Base-by-base conservation (phyloP, 2,888 invertebrate species). In the Mythimna impura region DNA sequence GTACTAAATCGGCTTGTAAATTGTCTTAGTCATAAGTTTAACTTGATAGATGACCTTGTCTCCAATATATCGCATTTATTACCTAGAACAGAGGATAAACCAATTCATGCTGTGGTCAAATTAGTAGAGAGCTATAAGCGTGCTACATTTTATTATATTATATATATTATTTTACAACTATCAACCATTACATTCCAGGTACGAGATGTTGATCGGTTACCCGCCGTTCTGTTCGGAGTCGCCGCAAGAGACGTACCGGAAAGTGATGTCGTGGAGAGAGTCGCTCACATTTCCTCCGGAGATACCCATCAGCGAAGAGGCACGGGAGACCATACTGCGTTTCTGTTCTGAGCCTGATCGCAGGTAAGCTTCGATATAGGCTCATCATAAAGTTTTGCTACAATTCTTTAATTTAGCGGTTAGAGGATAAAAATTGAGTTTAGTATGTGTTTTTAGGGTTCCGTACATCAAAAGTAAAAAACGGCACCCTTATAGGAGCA, bases 151-250 rank as follows among this genome's bases (percentile, higher is more conserved):
- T n/a, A n/a, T n/a, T n/a, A n/a, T n/a, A n/a, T n/a, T 25, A 25
- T 25, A 25, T 25, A 25, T 25, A 25, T 25, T 25, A 25, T 25
- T 25, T 25, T 1, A 25, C 34, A 71, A 63, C 2, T 10, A 9
- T 5, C 10, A 20, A 6, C 17, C 17, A 1, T 43, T 20, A n/a
- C 34, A 0, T 81, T 89, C 0, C 91, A 96, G 96, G 96, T 96
- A 99, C 96, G 99, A 99, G 96, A 99, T 99, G 99, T 97, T 99
- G 86, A 99, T 99, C 95, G 99, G 99, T 34, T 99, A 99, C 95
- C 99, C 99, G 80, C 99, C 99, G 70, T 99, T 99, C 96, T 99
- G 99, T 94, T 99, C 99, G 73, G 99, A 99, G 95, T 99, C 99
- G 87, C 99, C 99, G 5, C 99, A 99, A 93, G 99, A 99, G 95